These are phyloP conservation scores for Cremastobaeus sp. DNA, from an alignment of 2,888 invertebrate species.

Conservation along the genomic window DNA sequence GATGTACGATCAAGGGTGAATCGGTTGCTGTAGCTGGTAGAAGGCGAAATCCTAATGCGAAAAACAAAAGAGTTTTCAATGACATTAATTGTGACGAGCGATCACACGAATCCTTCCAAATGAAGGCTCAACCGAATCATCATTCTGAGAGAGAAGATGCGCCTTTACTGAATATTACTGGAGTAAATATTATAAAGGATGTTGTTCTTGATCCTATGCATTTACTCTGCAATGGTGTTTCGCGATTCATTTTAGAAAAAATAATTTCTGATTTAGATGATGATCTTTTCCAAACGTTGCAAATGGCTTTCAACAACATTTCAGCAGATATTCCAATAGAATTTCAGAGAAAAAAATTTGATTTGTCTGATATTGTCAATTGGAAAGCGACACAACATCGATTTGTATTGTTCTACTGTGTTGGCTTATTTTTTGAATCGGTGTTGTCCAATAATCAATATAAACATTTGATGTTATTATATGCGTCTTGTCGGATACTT, in stretches of 20 bases:
- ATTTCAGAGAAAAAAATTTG: neutral
- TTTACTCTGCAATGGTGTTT: no score
- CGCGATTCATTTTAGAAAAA: neutral
- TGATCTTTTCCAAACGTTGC: constrained; percentile 2
- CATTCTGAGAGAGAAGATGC: constrained; percentile 21
- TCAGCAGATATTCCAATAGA: neutral
- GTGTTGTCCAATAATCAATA: neutral
- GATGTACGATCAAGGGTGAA: neutral
- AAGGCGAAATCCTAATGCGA: no score
- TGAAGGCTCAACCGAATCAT: no score
- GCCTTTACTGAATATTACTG: no score
- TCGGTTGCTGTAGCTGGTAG: neutral
- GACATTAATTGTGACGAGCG: no score
- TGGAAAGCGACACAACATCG: neutral
- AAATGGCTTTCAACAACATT: constrained; percentile 1
- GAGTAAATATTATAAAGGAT: no score
- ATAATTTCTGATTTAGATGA: neutral
- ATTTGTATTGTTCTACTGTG: constrained; percentile 2
- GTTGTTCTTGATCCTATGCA: no score
- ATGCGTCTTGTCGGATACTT: neutral
- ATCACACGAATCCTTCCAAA: no score
- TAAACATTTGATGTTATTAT: constrained; percentile 8
- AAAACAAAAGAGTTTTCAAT: no score
- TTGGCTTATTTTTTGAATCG: constrained; percentile 8
- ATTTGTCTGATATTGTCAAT: neutral